These are phyloP conservation scores for Ricordea florida DNA, from an alignment of 92 coral and sea anemone genomes.

Conservation along the genomic window DNA sequence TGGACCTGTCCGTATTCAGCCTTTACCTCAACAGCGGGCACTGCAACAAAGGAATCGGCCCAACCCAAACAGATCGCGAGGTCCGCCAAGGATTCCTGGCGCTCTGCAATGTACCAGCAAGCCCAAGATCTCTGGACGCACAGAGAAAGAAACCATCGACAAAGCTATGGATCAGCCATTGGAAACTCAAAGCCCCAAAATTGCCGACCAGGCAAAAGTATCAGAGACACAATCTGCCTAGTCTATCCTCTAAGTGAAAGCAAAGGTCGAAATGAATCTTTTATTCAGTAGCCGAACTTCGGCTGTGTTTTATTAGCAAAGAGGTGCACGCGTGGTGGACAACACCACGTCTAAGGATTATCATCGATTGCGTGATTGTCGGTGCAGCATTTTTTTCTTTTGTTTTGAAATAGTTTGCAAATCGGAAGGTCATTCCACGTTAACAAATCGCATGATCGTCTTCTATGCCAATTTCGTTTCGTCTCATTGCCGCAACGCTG, in stretches of 20 bases:
- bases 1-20: slow-evolving; percentile 49
- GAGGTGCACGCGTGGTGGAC: not conserved
- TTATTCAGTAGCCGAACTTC: slow-evolving; percentile 7
- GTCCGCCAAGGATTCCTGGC: slow-evolving; percentile 49
- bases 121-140: slow-evolving; percentile 57
- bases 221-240: slow-evolving; percentile 29
- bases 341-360: not conserved
- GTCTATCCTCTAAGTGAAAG: slow-evolving; percentile 20
- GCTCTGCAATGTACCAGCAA: slow-evolving; percentile 34
- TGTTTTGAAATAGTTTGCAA: not conserved
- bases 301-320: slow-evolving; percentile 20
- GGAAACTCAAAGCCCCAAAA: slow-evolving; percentile 67
- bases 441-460: not conserved
- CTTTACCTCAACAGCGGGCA: slow-evolving; percentile 44
- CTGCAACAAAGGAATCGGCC: slow-evolving; percentile 24
- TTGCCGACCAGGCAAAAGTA: slow-evolving; percentile 62
- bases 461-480: slow-evolving; percentile 11
- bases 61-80: slow-evolving; percentile 54
- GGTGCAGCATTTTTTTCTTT: not conserved
- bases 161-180: slow-evolving; percentile 31
- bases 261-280: not conserved
- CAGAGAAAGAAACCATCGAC: slow-evolving; percentile 49
- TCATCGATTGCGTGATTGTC: slow-evolving; percentile 17
- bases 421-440: too few species aligned
- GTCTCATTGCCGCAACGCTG: slow-evolving; percentile 52